Conservation (phyloP, 2,888 invertebrate genomes). For the Pachymerium ferrugineum region DNA sequence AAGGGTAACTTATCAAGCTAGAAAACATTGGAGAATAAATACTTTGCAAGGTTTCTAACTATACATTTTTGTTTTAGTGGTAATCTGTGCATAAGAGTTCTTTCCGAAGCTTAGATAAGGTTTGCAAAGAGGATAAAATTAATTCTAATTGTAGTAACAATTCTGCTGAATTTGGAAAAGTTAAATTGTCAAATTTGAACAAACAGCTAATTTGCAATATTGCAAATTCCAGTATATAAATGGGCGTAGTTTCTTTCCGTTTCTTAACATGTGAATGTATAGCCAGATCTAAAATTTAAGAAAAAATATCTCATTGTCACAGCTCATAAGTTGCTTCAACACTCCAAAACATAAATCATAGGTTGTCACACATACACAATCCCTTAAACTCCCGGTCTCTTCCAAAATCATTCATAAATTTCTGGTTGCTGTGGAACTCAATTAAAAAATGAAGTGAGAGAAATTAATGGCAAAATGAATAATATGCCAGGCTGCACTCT, state of each 20-base stretch:
- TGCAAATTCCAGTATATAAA: background rate
- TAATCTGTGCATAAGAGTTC: no score
- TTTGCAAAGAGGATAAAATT: no score
- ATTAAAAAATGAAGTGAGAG: no score
- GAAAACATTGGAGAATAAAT: background rate
- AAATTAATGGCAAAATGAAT: no score
- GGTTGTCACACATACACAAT: background rate
- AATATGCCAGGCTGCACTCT: no score
- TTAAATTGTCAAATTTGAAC: no score
- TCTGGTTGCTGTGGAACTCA: no score
- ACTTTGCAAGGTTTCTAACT: background rate
- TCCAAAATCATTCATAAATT: no score
- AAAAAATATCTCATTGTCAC: slow-evolving; percentile 3
- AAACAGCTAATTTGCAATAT: slow-evolving; percentile 2
- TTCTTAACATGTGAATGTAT: no score
- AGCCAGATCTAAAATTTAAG: background rate
- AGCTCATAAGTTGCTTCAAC: background rate
- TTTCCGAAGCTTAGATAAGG: no score
- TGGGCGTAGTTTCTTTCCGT: background rate
- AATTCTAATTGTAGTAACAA: no score
- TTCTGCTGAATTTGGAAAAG: no score
- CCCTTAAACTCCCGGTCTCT: background rate
- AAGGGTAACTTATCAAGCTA: background rate
- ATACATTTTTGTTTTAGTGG: background rate
- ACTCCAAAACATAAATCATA: background rate